Percentiles rank a stretch among this genome's conserved stretches.
These are phyloP conservation scores for Cynopterus sphinx DNA, from an alignment of 2,797 vertebrate species.

Conservation along the genomic window DNA sequence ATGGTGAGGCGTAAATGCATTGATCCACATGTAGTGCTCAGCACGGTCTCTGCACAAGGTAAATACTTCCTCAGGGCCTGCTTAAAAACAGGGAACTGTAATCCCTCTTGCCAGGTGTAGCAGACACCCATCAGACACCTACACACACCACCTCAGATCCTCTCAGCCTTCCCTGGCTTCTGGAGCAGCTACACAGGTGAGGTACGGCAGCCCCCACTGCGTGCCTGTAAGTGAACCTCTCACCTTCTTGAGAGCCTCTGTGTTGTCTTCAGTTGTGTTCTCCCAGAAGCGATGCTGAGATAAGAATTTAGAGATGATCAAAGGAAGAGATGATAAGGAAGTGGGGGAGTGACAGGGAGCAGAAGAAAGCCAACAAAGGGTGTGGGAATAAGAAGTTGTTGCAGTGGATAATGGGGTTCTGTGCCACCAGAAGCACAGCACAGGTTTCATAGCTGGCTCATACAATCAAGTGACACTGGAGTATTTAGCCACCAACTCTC, in stretches of 20 bases:
- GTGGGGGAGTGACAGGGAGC: too few relatives aligned
- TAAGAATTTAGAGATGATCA: not conserved
- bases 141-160: fast-evolving
- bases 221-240: fast-evolving
- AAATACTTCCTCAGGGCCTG: not conserved
- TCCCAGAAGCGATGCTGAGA: not conserved
- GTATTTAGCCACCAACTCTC: not conserved
- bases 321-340: not conserved
- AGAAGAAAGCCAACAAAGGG: not conserved
- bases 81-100: not conserved
- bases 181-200: not conserved
- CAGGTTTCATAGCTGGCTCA: not conserved
- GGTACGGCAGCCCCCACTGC: fast-evolving
- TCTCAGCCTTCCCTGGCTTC: not conserved
- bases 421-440: not conserved
- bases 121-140: not conserved
- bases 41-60: fast-evolving
- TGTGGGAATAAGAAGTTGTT: not conserved
- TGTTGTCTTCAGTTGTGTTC: not conserved
- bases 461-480: not conserved
- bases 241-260: not conserved
- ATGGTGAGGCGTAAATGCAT: not conserved
- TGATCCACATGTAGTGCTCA: not conserved
- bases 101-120: not conserved
- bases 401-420: fast-evolving